Evolutionary conservation across 2,888 invertebrate species (phyloP), one percentile per base, ranked within the genome.

Genomic region (Diachrysia chrysitis): DNA sequence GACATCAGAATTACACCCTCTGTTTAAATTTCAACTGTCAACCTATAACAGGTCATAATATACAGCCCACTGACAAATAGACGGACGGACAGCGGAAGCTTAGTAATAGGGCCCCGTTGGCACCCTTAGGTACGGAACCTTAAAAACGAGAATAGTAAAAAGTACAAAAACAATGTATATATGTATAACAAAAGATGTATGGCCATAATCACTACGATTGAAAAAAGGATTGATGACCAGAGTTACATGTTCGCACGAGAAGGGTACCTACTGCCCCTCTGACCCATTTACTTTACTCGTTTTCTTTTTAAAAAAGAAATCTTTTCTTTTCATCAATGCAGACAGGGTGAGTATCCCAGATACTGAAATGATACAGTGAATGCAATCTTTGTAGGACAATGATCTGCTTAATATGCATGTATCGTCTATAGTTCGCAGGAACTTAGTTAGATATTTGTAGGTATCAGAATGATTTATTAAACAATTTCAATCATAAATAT

Each of bases 181-280:
- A 25, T 25, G 2, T 25, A 25, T 25, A 25, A n/a, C 7, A 29
- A 21, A 51, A 19, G 17, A 17, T 17, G 19, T 48, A 17, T 10
- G 19, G 19, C 17, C 12, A 51, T 51, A 21, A 51, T 10, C 0
- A 51, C 48, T 3, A 12, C 10, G 17, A 19, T 51, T 51, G 48
- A 17, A 51, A 51, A 51, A 51, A 19, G 48, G 48, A 51, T 51
- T 51, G 48, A 51, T 51, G 48, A 21, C 21, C 48, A 21, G 10
- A 17, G 48, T 19, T 19, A 48, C 21, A 51, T 12, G 19, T 51
- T 21, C 48, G 17, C 21, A 48, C 19, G 48, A 51, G 46, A 17
- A 46, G 21, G 48, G 21, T 51, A 51, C n/a, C n/a, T n/a, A n/a
- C 48, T 51, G 19, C 48, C 48, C 48, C 48, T 19, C 48, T 51